Percentiles rank a stretch among this genome's conserved stretches.
These are phyloP conservation scores for Falcunculus frontatus DNA, from an alignment of 2,113 vertebrate genomes.

Conservation along the genomic window DNA sequence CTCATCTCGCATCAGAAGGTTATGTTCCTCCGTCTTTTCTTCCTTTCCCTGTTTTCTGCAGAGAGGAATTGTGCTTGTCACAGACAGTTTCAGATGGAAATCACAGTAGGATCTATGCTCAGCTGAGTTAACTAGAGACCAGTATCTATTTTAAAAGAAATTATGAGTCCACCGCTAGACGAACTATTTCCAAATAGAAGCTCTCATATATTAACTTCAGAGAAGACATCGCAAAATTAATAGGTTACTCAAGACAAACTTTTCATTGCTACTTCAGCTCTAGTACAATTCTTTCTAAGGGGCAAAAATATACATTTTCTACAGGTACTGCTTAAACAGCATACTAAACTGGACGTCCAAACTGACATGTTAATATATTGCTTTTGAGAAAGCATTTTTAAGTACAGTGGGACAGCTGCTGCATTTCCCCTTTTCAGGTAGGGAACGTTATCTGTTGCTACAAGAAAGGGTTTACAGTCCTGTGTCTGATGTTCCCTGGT, in stretches of 20 bases:
- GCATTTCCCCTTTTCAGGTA: not conserved
- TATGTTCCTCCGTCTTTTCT: not conserved
- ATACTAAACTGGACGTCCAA: not conserved
- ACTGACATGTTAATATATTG: not conserved
- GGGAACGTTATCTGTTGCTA: not conserved
- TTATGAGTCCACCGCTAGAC: not conserved
- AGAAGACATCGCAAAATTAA: not conserved
- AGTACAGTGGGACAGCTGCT: not conserved
- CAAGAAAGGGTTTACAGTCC: not conserved
- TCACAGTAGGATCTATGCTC: not conserved
- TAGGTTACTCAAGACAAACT: not conserved
- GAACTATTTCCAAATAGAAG: not conserved
- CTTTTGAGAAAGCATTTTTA: not conserved
- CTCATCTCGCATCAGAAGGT: not conserved
- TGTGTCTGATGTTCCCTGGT: not conserved
- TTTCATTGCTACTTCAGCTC: not conserved
- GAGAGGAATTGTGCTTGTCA: not conserved
- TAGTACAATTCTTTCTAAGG: not conserved
- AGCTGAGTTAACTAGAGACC: not conserved
- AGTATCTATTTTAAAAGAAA: not conserved
- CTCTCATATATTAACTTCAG: not conserved
- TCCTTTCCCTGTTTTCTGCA: not conserved
- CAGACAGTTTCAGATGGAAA: not conserved
- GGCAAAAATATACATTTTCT: not conserved
- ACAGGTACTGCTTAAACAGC: not conserved